Conservation (phyloP, 2,113 vertebrate species). For the Ahaetulla prasina region DNA sequence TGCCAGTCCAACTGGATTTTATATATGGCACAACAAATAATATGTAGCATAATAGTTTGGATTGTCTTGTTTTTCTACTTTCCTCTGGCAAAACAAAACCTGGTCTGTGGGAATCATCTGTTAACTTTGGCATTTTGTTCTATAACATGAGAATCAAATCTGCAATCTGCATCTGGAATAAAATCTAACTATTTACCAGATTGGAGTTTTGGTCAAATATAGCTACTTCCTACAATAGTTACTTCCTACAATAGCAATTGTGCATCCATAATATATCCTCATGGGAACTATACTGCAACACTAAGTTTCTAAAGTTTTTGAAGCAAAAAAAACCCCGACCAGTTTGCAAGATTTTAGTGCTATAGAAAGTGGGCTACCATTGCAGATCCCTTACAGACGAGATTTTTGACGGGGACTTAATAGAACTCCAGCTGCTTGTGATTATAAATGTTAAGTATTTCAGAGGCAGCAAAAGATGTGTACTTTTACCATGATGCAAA, state of each 20-base stretch:
- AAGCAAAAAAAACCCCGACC: background rate
- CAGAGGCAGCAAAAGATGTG: background rate
- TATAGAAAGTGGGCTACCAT: background rate
- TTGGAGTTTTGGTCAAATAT: background rate
- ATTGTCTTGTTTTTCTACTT: background rate
- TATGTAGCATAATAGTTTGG: background rate
- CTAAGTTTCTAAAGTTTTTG: background rate
- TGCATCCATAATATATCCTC: background rate
- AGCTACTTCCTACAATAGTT: background rate
- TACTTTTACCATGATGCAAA: constrained; percentile 8
- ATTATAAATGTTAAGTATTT: background rate
- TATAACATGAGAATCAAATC: background rate
- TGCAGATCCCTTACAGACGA: background rate
- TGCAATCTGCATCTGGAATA: background rate
- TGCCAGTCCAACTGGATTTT: background rate
- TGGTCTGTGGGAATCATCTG: background rate
- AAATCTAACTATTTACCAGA: background rate
- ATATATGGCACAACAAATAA: background rate
- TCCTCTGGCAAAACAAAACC: background rate
- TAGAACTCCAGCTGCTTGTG: constrained; percentile 9
- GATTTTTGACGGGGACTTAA: background rate
- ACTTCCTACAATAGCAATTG: background rate
- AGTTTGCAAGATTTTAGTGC: background rate
- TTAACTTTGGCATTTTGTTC: background rate
- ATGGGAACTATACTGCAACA: no score